Evolutionary conservation across 2,797 vertebrate species (phyloP).

Genomic region (Platalea minor): DNA sequence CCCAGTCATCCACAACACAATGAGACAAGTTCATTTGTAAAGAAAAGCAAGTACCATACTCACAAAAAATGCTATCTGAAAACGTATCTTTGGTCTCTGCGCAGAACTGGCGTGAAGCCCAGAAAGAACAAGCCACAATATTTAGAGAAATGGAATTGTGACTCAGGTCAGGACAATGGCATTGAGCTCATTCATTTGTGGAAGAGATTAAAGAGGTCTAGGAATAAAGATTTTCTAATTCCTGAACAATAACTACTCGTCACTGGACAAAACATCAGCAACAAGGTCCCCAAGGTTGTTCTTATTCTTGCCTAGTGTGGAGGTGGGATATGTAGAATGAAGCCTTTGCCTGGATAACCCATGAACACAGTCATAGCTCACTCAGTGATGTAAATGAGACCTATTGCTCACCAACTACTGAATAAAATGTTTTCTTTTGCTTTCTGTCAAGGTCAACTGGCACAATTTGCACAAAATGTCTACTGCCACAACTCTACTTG

Average conservation of each 20-base stretch:
- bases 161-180: not conserved
- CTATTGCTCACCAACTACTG: not conserved
- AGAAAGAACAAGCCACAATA: not conserved
- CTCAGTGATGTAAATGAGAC: not conserved
- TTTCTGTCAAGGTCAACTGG: not conserved
- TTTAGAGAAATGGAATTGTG: not conserved
- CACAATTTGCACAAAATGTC: not conserved
- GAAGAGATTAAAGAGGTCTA: constrained; percentile 7
- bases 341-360: not conserved
- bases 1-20: not conserved
- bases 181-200: constrained; percentile 1
- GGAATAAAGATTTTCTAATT: constrained; percentile 49
- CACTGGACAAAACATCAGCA: not conserved
- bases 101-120: constrained; percentile 10
- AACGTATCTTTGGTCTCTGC: not conserved
- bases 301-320: not conserved
- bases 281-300: not conserved
- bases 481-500: not conserved
- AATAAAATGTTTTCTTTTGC: not conserved
- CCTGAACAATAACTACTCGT: not conserved
- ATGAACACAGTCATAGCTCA: not conserved
- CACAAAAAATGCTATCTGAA: not conserved
- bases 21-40: not conserved
- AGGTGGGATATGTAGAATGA: not conserved
- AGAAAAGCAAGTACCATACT: not conserved